These are phyloP conservation scores for Cyanoderma ruficeps DNA, from an alignment of 2,113 vertebrate genomes.

Conservation along the genomic window DNA sequence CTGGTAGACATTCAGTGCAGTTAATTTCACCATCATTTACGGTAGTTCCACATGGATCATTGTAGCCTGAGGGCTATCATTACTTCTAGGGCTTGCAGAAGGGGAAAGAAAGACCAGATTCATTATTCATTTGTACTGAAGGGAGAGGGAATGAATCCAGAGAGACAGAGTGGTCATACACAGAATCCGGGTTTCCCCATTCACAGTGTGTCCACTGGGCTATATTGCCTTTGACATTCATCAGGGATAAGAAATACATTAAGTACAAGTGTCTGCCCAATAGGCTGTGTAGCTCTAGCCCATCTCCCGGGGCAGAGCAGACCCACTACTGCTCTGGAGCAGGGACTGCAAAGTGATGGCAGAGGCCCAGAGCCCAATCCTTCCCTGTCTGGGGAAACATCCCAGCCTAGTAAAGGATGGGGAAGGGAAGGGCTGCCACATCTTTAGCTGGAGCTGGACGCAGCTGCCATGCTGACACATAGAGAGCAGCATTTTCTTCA, in stretches of 20 bases:
- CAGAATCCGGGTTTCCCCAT: background rate
- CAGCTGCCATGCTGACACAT: background rate
- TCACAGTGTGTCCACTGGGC: background rate
- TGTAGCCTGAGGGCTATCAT: conserved; percentile 63
- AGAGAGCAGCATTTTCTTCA: conserved; percentile 19
- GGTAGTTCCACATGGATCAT: background rate
- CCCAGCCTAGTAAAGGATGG: background rate
- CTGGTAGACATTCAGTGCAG: conserved; percentile 6
- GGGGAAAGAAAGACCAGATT: conserved; percentile 53
- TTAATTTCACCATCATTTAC: conserved; percentile 53
- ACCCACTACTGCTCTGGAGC: background rate
- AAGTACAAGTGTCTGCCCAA: conserved; percentile 56
- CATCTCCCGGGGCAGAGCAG: background rate
- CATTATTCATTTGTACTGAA: conserved; percentile 63
- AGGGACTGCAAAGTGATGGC: background rate
- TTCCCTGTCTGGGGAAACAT: background rate
- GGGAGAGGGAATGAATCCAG: conserved; percentile 35
- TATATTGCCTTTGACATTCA: background rate
- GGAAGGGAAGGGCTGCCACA: background rate
- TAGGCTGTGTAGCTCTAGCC: background rate
- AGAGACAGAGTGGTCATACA: conserved; percentile 35
- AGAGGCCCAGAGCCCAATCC: background rate
- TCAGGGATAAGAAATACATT: conserved; percentile 42
- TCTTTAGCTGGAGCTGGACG: background rate
- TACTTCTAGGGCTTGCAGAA: conserved; percentile 51